Evolutionary conservation across 23 tunicate genomes (phyloP), one percentile per base, ranked within the genome.

Genomic region (Pegea sp.): DNA sequence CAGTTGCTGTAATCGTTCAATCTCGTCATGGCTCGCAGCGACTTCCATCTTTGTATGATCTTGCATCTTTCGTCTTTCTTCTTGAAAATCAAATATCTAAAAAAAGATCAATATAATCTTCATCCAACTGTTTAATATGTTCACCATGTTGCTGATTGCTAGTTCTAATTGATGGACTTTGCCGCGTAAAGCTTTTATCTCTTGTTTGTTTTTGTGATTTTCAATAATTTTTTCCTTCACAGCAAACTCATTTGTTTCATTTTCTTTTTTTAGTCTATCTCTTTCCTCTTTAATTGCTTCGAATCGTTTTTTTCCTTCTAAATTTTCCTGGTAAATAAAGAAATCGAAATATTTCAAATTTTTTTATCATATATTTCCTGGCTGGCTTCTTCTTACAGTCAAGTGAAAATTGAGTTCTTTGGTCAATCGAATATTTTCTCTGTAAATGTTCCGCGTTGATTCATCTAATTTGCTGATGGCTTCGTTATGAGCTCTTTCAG

Each of bases 401-500:
- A 91, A 50, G 31, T 91, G 86, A 44, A 69, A 55, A 25, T 77
- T 72, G 56, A 91, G 59, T 11, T 64, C 74, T 53, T 91, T 87
- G 61, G 69, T 78, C 34, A 91, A 52, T 52, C 69, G 52, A 0
- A 77, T 69, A 33, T 91, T 91, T 54, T 91, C 99, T 43, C 64
- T 69, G 42, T 72, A 73, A 32, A 91, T 92, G 22, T 65, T 53
- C 23, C 78, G 34, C 5, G 86, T 91, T 6, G 99, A 72, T 49
- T 91, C 86, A 51, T 79, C 92, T 32, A 91, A 61, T 30, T 69
- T 81, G 4, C 75, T 70, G 19, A 91, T 62, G 3, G 99, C 99
- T 49, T 91, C 99, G 2, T 71, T 72, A 33, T 91, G 99, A 32
- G 99, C 99, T 46, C 81, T 28, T 64, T 91, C 99, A 1, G 99